These are phyloP conservation scores for Chloromyia formosa DNA, from an alignment of 2,888 invertebrate species.

Conservation along the genomic window DNA sequence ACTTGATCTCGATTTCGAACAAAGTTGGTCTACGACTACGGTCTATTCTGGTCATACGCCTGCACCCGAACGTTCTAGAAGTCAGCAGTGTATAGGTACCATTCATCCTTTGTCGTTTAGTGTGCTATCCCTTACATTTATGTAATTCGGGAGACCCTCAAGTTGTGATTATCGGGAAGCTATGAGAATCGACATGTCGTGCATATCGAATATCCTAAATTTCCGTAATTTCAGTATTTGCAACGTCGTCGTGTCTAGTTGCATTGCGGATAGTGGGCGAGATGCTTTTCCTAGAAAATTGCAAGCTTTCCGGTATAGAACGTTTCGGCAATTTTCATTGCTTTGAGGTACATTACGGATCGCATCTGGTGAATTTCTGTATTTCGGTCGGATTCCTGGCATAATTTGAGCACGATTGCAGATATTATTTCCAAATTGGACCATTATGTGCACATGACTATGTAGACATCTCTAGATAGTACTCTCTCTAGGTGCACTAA, in stretches of 20 bases:
- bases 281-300: neutral
- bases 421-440: constrained; percentile 1
- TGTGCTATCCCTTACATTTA: neutral
- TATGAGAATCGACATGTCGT: neutral
- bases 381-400: constrained; percentile 5
- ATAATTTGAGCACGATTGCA: neutral
- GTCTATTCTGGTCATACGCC: neutral
- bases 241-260: neutral
- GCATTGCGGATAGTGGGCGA: neutral
- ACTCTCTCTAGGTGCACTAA: neutral
- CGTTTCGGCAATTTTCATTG: neutral
- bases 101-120: no score
- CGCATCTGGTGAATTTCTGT: constrained; percentile 7
- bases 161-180: neutral
- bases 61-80: no score
- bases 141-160: neutral
- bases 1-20: neutral
- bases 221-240: neutral
- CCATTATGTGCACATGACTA: constrained; percentile 1
- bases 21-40: neutral
- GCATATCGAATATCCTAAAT: neutral
- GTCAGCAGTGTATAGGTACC: no score
- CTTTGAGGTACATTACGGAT: neutral
- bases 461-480: neutral
- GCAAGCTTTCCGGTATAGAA: neutral